Evolutionary conservation across 2,797 vertebrate species (phyloP), one percentile per base, ranked within the genome.

Genomic region (Carcharodon carcharias): DNA sequence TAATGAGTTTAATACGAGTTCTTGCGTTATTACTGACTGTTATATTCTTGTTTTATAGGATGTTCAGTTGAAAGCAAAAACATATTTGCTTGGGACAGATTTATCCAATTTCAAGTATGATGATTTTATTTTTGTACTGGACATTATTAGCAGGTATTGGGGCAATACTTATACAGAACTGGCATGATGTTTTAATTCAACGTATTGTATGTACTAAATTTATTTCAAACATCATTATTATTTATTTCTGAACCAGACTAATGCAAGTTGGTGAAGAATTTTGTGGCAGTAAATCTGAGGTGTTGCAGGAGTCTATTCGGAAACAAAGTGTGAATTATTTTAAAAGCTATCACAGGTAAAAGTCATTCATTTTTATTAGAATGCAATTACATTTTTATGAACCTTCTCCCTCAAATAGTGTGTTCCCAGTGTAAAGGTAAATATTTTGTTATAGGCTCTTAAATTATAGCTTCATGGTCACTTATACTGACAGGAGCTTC

Each of bases 31-130:
- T 65, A n/a, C 58, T 91, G 58, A 92, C 58, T 40, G 61, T 73
- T 16, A 26, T 67, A 95, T 94, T 77, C 35, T 96, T 96, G 23
- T 97, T 91, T 97, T 97, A 80, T 97, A 99, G 99, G 99, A 99
- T 96, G 99, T 99, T 97, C 99, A 99, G 96, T 97, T 99, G 97
- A 99, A 99, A 98, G 99, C 99, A 96, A 99, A 99, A 97, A 99
- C 98, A 0, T 99, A 99, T 96, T 98, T 99, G 96, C 98, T 99
- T 97, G 99, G 99, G 97, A 99, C 99, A 0, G 99, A 99, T 97
- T 98, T 99, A 98, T 99, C 99, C 77, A 99, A 98, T 98, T 99
- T 99, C 97, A 99, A 99, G 98, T 99, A 99, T 0, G 99, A 99
- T 0, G 99, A 99, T 97, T 99, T 99, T 98, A 99, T 99, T 96